Percentiles rank a stretch among this genome's conserved stretches.
Conservation (phyloP, 2,113 vertebrate species). For the Otocyon megalotis region DNA sequence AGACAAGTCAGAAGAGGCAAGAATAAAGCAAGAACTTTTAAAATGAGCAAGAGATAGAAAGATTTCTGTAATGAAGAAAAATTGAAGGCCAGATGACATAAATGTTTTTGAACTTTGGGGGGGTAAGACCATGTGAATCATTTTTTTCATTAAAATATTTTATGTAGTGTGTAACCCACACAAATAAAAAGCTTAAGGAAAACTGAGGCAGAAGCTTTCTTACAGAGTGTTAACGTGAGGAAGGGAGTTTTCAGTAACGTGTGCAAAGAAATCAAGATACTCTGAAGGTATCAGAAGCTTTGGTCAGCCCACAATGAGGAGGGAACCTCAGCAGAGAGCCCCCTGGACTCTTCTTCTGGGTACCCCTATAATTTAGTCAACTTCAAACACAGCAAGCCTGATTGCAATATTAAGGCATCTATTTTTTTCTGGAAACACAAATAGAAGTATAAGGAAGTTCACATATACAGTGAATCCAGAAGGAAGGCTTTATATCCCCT, state of each 20-base stretch:
- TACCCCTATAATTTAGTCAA: not conserved
- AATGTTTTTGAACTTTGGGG: conserved; percentile 80
- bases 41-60: conserved; percentile 78
- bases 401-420: not conserved
- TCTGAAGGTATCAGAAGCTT: not conserved
- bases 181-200: conserved; percentile 87
- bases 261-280: not conserved
- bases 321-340: not conserved
- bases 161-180: conserved; percentile 84
- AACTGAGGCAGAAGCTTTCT: conserved; percentile 81
- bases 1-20: conserved; percentile 69
- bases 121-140: conserved; percentile 84
- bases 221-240: conserved; percentile 59
- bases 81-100: conserved; percentile 68
- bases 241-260: conserved; percentile 12
- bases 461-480: not conserved
- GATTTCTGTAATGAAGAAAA: conserved; percentile 74
- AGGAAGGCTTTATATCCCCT: not conserved
- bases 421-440: not conserved
- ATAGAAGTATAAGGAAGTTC: not conserved
- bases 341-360: not conserved
- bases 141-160: conserved; percentile 84
- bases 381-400: not conserved
- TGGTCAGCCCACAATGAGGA: not conserved
- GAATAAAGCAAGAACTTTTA: conserved; percentile 79